A percentile compares a stretch with the other conserved stretches of the same genome.
Evolutionary conservation across 2,888 invertebrate genomes (phyloP).

Genomic region (Sarcophaga subvicina): DNA sequence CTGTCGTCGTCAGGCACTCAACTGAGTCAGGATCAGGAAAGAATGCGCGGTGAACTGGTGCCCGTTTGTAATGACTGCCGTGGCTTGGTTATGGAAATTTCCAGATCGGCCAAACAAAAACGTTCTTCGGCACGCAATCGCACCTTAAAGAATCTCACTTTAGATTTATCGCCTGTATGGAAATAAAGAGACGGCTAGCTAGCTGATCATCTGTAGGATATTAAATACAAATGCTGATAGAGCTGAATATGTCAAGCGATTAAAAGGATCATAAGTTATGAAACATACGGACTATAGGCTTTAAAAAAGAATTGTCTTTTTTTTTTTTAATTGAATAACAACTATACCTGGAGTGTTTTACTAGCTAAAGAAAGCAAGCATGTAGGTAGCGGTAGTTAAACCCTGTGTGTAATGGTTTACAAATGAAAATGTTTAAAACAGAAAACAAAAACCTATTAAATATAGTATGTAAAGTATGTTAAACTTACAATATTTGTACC

Average conservation of each 20-base stretch:
- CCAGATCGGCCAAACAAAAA: slow-evolving; percentile 90
- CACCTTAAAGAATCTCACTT: slow-evolving; percentile 90
- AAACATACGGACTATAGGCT: slow-evolving; percentile 18
- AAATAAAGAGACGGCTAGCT: slow-evolving; percentile 77
- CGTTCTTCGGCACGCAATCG: slow-evolving; percentile 92
- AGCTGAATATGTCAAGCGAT: not conserved
- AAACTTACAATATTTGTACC: too few species aligned
- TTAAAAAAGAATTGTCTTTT: not conserved
- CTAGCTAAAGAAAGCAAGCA: not conserved
- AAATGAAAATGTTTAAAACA: too few species aligned
- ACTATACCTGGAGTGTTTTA: slow-evolving; percentile 13
- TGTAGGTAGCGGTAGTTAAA: not conserved
- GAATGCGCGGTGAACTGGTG: slow-evolving; percentile 90
- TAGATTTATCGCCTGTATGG: slow-evolving; percentile 92
- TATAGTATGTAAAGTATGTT: not conserved
- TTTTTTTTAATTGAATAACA: not conserved
- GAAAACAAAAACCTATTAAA: not conserved
- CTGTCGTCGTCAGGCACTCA: slow-evolving; percentile 83
- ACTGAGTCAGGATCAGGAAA: slow-evolving; percentile 83
- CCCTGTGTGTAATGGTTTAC: too few species aligned
- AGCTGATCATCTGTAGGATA: too few species aligned
- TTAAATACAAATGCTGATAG: not conserved
- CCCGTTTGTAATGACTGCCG: slow-evolving; percentile 97
- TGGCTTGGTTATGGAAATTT: slow-evolving; percentile 96
- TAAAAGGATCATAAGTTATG: slow-evolving; percentile 5